A percentile compares a stretch with the other conserved stretches of the same genome.
phyloP scores from a whole-genome alignment of 2,113 vertebrate species.

The Scolopax mira region DNA sequence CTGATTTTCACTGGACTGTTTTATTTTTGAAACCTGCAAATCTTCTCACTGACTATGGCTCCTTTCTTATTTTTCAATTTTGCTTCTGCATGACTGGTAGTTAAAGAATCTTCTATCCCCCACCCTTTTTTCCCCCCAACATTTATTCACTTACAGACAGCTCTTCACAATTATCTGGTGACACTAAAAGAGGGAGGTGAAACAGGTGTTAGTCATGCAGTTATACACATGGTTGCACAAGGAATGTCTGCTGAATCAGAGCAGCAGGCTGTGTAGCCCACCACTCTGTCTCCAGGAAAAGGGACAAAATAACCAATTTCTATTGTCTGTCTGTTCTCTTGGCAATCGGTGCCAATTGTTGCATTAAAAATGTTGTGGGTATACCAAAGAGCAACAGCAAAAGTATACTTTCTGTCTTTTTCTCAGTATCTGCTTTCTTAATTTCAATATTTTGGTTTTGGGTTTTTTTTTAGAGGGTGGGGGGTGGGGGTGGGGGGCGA shows the following conservation, averaged over 20 bases:
- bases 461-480: not conserved
- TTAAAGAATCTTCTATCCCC: not conserved
- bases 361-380: not conserved
- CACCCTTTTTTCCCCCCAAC: rapidly evolving
- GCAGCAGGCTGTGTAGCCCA: not conserved
- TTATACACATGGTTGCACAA: not conserved
- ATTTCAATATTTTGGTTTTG: not conserved
- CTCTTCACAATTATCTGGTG: not conserved
- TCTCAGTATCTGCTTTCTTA: not conserved
- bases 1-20: not conserved
- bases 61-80: not conserved
- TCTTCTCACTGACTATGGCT: not conserved
- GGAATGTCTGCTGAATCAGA: not conserved
- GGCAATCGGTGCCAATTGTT: not conserved
- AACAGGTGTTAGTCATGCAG: not conserved
- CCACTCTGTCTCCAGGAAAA: not conserved
- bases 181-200: not conserved
- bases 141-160: not conserved
- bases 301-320: not conserved
- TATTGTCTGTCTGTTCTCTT: not conserved
- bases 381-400: not conserved
- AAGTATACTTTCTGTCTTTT: not conserved
- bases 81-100: not conserved
- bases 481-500: too few species aligned
- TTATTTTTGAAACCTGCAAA: not conserved